Evolutionary conservation across 2,113 vertebrate genomes (phyloP).

Genomic region (Dolichotis patagonum): DNA sequence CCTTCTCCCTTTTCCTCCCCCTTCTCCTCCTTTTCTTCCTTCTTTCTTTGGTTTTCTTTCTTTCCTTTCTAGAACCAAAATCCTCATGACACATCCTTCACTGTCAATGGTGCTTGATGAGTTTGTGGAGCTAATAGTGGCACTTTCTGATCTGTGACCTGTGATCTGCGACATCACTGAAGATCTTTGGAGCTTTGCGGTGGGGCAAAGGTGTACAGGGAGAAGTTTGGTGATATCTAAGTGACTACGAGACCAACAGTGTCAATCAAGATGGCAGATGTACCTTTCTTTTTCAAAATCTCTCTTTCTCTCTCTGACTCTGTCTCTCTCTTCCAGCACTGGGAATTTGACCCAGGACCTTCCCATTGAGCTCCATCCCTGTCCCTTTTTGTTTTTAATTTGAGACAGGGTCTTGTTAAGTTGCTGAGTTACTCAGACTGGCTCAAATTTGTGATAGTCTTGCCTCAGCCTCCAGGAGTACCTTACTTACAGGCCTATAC

Average conservation of each 20-base stretch:
- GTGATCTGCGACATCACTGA: not conserved
- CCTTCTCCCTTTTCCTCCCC: no score
- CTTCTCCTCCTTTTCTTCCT: no score
- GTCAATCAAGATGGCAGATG: not conserved
- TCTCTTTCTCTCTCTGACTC: not conserved
- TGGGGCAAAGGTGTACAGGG: not conserved
- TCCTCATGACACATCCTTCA: constrained; percentile 61
- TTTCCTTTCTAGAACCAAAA: constrained; percentile 73
- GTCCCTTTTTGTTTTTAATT: not conserved
- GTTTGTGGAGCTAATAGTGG: constrained; percentile 61
- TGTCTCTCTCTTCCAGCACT: not conserved
- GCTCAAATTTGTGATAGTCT: not conserved
- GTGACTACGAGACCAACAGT: not conserved
- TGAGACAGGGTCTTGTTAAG: not conserved
- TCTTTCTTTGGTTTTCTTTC: not conserved
- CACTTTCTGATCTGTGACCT: not conserved
- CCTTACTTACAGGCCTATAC: not conserved
- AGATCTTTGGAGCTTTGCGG: constrained; percentile 28
- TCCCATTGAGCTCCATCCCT: not conserved
- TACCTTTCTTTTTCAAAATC: constrained; percentile 53
- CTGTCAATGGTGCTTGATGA: constrained; percentile 67
- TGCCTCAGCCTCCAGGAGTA: not conserved
- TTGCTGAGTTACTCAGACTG: not conserved
- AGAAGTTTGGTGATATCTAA: constrained; percentile 25
- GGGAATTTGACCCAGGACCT: not conserved